phyloP scores from a whole-genome alignment of 53 echinoderm and acorn worm genomes.

The Stichopus horrens region DNA sequence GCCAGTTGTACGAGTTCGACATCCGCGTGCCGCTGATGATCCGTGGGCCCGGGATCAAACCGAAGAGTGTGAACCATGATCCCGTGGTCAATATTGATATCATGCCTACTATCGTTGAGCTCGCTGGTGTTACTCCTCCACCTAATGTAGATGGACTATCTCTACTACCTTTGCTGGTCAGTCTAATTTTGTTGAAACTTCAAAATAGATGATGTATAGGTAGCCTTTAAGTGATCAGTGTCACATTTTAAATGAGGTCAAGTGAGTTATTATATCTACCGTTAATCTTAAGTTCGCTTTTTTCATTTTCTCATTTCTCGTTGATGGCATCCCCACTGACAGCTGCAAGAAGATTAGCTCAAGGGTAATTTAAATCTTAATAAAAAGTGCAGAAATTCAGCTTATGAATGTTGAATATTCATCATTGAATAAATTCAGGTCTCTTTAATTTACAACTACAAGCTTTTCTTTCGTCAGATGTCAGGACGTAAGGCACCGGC shows the following conservation, averaged over 20 bases:
- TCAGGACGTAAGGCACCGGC: not conserved
- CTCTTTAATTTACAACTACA: no score
- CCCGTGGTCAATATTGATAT: conserved; percentile 87
- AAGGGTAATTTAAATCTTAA: no score
- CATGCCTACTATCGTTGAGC: conserved; percentile 88
- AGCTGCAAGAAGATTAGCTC: not conserved
- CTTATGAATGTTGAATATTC: no score
- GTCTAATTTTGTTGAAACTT: not conserved
- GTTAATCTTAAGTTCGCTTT: not conserved
- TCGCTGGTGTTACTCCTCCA: conserved; percentile 77
- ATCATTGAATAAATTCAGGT: no score
- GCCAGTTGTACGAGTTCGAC: conserved; percentile 98
- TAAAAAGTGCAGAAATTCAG: no score
- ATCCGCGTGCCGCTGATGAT: conserved; percentile 90
- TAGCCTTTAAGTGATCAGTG: not conserved
- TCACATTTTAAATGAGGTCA: not conserved
- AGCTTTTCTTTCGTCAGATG: not conserved
- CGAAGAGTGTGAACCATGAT: conserved; percentile 53
- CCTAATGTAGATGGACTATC: conserved; percentile 82
- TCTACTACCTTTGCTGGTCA: conserved; percentile 83
- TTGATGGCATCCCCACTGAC: not conserved
- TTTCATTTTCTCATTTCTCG: not conserved
- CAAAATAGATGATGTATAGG: not conserved
- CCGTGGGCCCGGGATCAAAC: conserved; percentile 85
- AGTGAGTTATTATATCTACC: not conserved